Conservation (phyloP, 2,888 invertebrate species). For the Habroteleia sp. region DNA sequence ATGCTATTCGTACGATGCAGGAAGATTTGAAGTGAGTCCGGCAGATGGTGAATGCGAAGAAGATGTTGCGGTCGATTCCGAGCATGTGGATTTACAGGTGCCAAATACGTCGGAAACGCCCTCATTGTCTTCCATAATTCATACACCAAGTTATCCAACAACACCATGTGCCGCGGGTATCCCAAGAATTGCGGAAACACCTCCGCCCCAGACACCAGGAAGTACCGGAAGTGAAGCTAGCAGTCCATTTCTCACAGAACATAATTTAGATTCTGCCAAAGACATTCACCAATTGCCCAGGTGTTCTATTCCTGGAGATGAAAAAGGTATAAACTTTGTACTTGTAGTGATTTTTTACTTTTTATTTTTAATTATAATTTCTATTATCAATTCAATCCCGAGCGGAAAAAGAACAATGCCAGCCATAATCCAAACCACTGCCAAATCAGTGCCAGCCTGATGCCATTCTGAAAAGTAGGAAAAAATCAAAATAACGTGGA, state of each 20-base stretch:
- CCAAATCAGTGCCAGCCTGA: no score
- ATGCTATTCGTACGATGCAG: slow-evolving; percentile 65
- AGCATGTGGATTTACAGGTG: slow-evolving; percentile 61
- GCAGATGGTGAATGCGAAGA: slow-evolving; percentile 77
- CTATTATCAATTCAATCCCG: no score
- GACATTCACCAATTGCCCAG: slow-evolving; percentile 74
- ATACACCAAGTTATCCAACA: slow-evolving; percentile 75
- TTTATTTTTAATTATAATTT: no score
- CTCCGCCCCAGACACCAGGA: slow-evolving; percentile 79
- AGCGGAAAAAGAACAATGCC: no score
- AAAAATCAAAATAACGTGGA: no score
- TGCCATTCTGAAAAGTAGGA: no score
- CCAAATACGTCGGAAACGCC: slow-evolving; percentile 71
- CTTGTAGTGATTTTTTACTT: background rate
- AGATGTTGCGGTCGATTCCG: slow-evolving; percentile 65
- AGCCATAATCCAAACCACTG: no score
- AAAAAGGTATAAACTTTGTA: no score
- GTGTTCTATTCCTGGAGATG: slow-evolving; percentile 78
- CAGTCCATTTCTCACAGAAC: slow-evolving; percentile 81
- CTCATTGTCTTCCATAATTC: slow-evolving; percentile 71
- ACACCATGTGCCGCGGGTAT: slow-evolving; percentile 73
- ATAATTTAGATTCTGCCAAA: slow-evolving; percentile 74
- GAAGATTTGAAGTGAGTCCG: slow-evolving; percentile 81
- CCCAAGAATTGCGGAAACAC: slow-evolving; percentile 77
- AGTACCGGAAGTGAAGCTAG: slow-evolving; percentile 80